Percentiles rank a stretch among this genome's conserved stretches.
Conservation (phyloP, 2,113 vertebrate genomes). For the Mastomys coucha region DNA sequence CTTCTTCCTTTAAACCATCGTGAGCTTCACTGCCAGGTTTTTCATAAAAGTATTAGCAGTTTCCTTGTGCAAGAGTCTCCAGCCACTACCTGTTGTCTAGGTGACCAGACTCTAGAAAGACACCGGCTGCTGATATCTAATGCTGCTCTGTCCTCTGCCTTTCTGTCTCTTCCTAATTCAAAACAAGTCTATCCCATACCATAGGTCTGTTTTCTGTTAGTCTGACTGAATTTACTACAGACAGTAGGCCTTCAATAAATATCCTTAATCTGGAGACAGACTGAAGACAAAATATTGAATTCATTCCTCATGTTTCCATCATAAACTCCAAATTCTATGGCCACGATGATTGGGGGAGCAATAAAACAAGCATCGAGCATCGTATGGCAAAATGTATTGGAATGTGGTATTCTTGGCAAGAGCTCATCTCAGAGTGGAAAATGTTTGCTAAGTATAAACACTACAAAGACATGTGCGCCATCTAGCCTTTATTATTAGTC, state of each 20-base stretch:
- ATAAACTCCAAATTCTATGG: constrained; percentile 48
- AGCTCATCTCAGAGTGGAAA: constrained; percentile 74
- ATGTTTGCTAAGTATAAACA: constrained; percentile 79
- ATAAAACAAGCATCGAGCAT: constrained; percentile 67
- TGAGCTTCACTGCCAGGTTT: background rate
- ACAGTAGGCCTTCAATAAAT: constrained; percentile 69
- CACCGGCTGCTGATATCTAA: background rate
- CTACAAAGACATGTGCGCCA: constrained; percentile 58
- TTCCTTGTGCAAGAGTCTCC: background rate
- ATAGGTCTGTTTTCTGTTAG: constrained; percentile 30
- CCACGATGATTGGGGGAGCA: constrained; percentile 55
- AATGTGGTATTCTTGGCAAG: constrained; percentile 77
- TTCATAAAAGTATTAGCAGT: background rate
- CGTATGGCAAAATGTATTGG: constrained; percentile 61
- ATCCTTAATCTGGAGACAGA: constrained; percentile 61
- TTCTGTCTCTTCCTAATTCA: constrained; percentile 9
- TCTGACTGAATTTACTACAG: constrained; percentile 58
- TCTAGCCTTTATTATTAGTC: constrained; percentile 79
- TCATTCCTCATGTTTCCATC: constrained; percentile 50
- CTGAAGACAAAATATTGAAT: constrained; percentile 71
- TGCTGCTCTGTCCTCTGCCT: background rate
- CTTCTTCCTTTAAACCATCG: background rate
- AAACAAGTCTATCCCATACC: background rate
- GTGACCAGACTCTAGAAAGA: background rate
- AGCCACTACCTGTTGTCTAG: background rate